These are phyloP conservation scores for Prosapia bicincta DNA, from an alignment of 2,888 invertebrate genomes.

Conservation along the genomic window DNA sequence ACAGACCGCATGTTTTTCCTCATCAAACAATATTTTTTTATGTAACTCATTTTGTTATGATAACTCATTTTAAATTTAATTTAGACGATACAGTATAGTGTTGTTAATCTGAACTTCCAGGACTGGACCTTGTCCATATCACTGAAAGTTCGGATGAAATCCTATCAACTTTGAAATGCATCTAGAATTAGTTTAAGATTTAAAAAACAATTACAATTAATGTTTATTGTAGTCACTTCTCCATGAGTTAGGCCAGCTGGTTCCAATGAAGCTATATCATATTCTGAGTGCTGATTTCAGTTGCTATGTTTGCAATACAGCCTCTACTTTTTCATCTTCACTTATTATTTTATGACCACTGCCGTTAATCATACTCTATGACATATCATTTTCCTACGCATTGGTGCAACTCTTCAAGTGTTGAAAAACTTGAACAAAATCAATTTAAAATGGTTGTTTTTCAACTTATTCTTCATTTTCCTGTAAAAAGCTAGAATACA, in stretches of 20 bases:
- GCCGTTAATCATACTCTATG: slow-evolving; percentile 13
- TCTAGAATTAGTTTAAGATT: too few species aligned
- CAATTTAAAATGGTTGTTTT: slow-evolving; percentile 9
- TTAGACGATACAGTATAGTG: too few species aligned
- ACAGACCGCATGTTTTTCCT: too few species aligned
- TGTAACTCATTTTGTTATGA: too few species aligned
- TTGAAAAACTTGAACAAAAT: slow-evolving; percentile 24
- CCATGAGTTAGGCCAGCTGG: slow-evolving; percentile 4
- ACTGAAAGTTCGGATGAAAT: too few species aligned
- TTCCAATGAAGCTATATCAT: slow-evolving; percentile 22
- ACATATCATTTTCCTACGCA: slow-evolving; percentile 12
- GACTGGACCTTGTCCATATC: too few species aligned
- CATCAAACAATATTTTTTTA: too few species aligned
- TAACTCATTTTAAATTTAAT: too few species aligned
- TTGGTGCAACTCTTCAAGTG: slow-evolving; percentile 19
- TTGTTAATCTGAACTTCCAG: too few species aligned
- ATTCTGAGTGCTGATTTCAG: slow-evolving; percentile 13
- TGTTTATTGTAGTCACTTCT: slow-evolving; percentile 21
- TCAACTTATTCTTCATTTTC: not conserved
- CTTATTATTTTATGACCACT: slow-evolving; percentile 9
- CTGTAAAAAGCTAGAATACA: slow-evolving; percentile 9
- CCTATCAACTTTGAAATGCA: too few species aligned
- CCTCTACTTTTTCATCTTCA: slow-evolving; percentile 19
- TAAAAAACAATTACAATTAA: too few species aligned
- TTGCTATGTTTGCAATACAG: slow-evolving; percentile 22